phyloP scores from a whole-genome alignment of 2,888 invertebrate species.

The Campopleginae sp. region DNA sequence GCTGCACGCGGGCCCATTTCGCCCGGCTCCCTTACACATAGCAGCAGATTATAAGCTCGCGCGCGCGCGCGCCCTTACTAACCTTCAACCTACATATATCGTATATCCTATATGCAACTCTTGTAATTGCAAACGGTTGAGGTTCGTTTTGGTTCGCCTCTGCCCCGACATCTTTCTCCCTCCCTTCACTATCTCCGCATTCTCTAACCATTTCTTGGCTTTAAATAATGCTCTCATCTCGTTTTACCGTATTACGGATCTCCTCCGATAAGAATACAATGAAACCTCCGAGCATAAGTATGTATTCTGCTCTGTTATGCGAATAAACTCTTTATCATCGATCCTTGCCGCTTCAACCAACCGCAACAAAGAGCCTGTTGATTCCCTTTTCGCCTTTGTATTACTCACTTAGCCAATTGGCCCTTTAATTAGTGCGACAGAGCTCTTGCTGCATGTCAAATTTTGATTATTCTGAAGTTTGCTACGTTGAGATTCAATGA shows the following conservation, averaged over 20 bases:
- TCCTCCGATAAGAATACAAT: slow-evolving; percentile 1
- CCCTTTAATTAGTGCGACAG: not conserved
- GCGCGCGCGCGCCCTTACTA: slow-evolving; percentile 50
- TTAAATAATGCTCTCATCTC: slow-evolving; percentile 42
- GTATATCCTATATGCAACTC: slow-evolving; percentile 47
- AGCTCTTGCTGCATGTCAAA: not conserved
- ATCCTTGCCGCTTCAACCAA: slow-evolving; percentile 32
- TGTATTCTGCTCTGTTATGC: not conserved
- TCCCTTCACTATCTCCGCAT: not conserved
- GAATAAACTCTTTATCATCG: slow-evolving; percentile 61
- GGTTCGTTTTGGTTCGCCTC: slow-evolving; percentile 46
- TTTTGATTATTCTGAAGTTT: no score
- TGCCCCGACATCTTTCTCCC: slow-evolving; percentile 29
- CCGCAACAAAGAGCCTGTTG: slow-evolving; percentile 23
- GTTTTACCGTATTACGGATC: not conserved
- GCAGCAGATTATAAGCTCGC: slow-evolving; percentile 31
- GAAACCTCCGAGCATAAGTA: not conserved
- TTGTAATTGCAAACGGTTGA: slow-evolving; percentile 64
- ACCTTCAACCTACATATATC: slow-evolving; percentile 10
- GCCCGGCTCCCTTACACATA: slow-evolving; percentile 24
- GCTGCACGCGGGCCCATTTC: slow-evolving; percentile 40
- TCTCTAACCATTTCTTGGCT: slow-evolving; percentile 25
- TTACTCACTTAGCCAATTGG: slow-evolving; percentile 10
- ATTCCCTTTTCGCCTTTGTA: not conserved
- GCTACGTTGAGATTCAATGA: no score